Percentiles rank a stretch among this genome's conserved stretches.
Evolutionary conservation across 2,888 invertebrate species (phyloP).

Genomic region (Osedax fenrisi): DNA sequence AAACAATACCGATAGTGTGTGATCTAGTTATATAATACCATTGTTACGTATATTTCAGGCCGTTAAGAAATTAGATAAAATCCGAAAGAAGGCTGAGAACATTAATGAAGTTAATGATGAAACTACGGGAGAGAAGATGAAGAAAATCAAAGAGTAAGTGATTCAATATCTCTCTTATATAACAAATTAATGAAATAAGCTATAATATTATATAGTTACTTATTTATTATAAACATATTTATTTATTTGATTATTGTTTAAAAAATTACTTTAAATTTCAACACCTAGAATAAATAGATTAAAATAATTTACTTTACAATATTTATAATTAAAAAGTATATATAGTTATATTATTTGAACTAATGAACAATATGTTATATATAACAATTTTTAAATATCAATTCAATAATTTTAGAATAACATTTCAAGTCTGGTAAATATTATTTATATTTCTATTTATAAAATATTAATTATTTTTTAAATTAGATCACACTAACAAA

Average conservation of each 20-base stretch:
- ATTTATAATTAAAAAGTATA: too few species aligned
- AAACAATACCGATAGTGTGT: too few species aligned
- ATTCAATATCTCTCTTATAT: too few species aligned
- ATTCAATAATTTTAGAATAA: not conserved
- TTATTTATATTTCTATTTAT: not conserved
- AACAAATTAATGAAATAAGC: too few species aligned
- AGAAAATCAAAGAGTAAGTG: conserved; percentile 72
- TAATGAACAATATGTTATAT: too few species aligned
- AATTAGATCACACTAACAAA: not conserved
- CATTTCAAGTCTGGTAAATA: not conserved
- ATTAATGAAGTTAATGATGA: conserved; percentile 79
- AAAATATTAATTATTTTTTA: not conserved
- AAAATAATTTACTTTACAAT: too few species aligned
- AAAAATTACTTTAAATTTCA: not conserved
- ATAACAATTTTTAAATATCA: too few species aligned
- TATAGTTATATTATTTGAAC: too few species aligned
- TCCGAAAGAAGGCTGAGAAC: conserved; percentile 87
- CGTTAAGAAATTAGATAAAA: conserved; percentile 71
- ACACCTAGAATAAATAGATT: too few species aligned
- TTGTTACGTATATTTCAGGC: too few species aligned
- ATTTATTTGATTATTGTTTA: not conserved
- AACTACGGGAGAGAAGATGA: conserved; percentile 79
- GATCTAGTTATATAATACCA: too few species aligned
- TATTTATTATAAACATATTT: not conserved
- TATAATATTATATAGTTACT: too few species aligned